Evolutionary conservation across 2,888 invertebrate species (phyloP).

Genomic region (Callosobruchus maculatus): DNA sequence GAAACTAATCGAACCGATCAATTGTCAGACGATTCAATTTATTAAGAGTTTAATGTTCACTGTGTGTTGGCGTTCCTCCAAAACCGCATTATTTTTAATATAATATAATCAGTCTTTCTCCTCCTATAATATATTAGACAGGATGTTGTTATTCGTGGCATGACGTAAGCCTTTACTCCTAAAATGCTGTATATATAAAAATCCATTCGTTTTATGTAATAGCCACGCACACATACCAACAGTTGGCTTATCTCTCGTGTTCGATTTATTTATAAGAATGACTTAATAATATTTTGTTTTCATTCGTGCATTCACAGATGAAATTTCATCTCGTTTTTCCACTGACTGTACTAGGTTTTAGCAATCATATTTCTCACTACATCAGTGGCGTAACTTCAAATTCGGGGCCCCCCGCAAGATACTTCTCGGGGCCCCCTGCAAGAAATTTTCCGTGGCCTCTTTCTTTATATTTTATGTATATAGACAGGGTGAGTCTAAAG

Average conservation of each 20-base stretch:
- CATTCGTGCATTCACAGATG: not conserved
- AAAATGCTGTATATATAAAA: conserved; percentile 12
- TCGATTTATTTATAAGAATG: conserved; percentile 18
- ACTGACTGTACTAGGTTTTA: not conserved
- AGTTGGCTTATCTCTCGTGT: conserved; percentile 11
- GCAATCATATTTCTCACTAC: not conserved
- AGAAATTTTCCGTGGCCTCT: no score
- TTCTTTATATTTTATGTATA: no score
- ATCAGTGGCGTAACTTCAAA: no score
- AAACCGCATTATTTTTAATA: not conserved
- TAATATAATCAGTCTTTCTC: not conserved
- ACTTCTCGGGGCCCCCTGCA: no score
- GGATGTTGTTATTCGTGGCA: not conserved
- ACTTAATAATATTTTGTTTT: conserved; percentile 8
- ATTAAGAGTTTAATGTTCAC: not conserved
- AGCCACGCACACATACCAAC: conserved; percentile 3
- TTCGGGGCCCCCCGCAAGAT: not conserved
- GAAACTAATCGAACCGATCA: not conserved
- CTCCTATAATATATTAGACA: not conserved
- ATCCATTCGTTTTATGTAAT: conserved; percentile 10
- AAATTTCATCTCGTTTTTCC: not conserved
- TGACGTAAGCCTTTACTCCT: conserved; percentile 7
- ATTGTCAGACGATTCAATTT: not conserved
- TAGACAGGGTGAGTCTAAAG: no score
- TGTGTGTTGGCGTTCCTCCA: not conserved